Evolutionary conservation across 2,888 invertebrate genomes (phyloP).

Genomic region (Teleiodes luculella): DNA sequence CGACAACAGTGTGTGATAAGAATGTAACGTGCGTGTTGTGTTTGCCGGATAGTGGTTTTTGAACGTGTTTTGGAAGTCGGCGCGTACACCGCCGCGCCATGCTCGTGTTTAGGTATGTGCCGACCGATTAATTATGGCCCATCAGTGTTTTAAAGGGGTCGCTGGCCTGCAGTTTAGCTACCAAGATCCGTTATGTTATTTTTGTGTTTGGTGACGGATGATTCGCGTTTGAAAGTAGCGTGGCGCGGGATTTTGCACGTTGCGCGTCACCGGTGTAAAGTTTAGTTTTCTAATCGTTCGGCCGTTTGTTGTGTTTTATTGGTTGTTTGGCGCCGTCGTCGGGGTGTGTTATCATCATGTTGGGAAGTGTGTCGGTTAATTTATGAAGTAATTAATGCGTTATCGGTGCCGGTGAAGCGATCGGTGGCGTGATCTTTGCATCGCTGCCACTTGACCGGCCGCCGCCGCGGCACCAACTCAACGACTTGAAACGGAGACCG

Average conservation of each 20-base stretch:
- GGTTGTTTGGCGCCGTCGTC: constrained; percentile 53
- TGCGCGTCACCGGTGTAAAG: constrained; percentile 3
- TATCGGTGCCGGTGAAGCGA: constrained; percentile 56
- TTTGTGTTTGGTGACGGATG: constrained; percentile 53
- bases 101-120: constrained; percentile 75
- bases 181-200: constrained; percentile 50
- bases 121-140: constrained; percentile 69
- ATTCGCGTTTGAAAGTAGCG: constrained; percentile 27
- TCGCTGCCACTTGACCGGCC: constrained; percentile 46
- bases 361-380: constrained; percentile 70
- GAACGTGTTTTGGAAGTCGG: constrained; percentile 67
- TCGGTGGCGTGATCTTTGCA: constrained; percentile 48
- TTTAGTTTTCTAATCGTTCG: constrained; percentile 34
- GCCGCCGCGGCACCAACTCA: constrained; percentile 13
- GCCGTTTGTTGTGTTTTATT: constrained; percentile 46
- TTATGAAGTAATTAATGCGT: constrained; percentile 72
- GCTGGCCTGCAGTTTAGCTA: constrained; percentile 63
- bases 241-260: constrained; percentile 33
- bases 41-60: constrained; percentile 56
- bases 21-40: constrained; percentile 74
- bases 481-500: constrained; percentile 8
- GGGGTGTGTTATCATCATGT: constrained; percentile 54
- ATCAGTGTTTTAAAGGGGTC: constrained; percentile 62
- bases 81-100: constrained; percentile 69
- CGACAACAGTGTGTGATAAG: constrained; percentile 75